Base-by-base conservation (phyloP, 2,888 invertebrate genomes). In the Trimorus sp. region DNA sequence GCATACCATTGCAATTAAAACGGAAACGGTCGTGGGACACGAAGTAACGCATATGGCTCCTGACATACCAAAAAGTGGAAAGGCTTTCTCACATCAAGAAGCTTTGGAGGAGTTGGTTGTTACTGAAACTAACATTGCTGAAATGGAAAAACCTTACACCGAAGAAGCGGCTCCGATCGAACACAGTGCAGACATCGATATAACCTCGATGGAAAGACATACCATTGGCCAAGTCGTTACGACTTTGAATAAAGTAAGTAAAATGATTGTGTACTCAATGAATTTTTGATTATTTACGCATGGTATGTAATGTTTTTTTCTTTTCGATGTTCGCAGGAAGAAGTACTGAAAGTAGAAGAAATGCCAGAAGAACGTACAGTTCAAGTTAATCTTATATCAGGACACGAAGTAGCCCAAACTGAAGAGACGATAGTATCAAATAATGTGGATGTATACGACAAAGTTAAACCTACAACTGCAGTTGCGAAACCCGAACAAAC, bases 61-160 rank as follows among this genome's bases (percentile, higher is more conserved):
- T 36, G 87, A 87, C 7, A 66, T 83, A 37, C 89, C 90, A 1
- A 88, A 84, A 70, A 87, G 84, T n/a, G 86, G 86, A 11, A 90
- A 89, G 77, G 92, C 92, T 87, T 79, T 91, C 85, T 90, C 92
- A 75, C 92, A 92, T 75, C 93, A 93, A 88, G 93, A 94, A 49
- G 93, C 93, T 15, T 83, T 93, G 56, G 92, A 93, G 79, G 93
- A 94, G 88, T 92, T 91, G 11, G 74, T 90, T 0, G 69, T 91
- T 9, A 89, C 92, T 2, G 92, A 93, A 83, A 91, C 92, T 42
- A 90, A 92, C 84, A 88, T 93, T 37, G 93, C 91, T 9, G 92
- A 93, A 73, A 92, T 92, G 53, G 90, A 92, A 78, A 91, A 92
- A 87, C 92, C 93, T 0, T 90, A 92, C 79, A 90, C 91, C 76